Evolutionary conservation across 2,113 vertebrate genomes (phyloP), one percentile per base, ranked within the genome.

Genomic region (Oxyura jamaicensis): DNA sequence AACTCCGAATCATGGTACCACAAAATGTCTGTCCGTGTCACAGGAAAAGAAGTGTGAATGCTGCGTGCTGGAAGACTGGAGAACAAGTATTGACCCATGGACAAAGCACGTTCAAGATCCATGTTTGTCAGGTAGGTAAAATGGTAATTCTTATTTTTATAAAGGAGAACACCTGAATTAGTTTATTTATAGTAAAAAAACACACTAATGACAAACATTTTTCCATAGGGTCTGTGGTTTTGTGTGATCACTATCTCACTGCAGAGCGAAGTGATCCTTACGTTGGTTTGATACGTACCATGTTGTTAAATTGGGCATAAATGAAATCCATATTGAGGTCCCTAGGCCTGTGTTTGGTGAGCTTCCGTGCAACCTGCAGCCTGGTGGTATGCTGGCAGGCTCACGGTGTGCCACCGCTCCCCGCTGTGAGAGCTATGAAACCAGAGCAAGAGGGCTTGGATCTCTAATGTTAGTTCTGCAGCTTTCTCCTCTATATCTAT

Each of bases 41-140:
- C 5, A 10, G 22, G 12, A 39, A 3, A 50, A 62, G 78, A 86
- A 29, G 11, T 36, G 29, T 46, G 39, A 88, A 59, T 0, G 5
- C 28, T 75, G 18, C 3, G 0, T 25, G 41, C 31, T 20, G 35
- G 31, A 87, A 39, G 0, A 0, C 20, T 2, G 2, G 42, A 56
- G 10, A 75, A 15, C 3, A 5, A 91, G n/a, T 14, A 44, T 41
- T 66, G 60, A 80, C 31, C 26, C 22, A 66, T 8, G 6, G 22
- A 56, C 48, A 66, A 14, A 83, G 35, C 11, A 39, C 25, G 42
- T 62, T 18, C 1, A 3, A 88, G 73, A 83, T 59, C 7, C 2
- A 1, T 36, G 42, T 55, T 71, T 75, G 33, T 73, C 44, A 71
- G 31, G 31, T 69, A 36, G 82, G 9, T 75, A 60, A 86, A 86